These are phyloP conservation scores for Brachyopa scutellaris DNA, from an alignment of 2,888 invertebrate species.

Conservation along the genomic window DNA sequence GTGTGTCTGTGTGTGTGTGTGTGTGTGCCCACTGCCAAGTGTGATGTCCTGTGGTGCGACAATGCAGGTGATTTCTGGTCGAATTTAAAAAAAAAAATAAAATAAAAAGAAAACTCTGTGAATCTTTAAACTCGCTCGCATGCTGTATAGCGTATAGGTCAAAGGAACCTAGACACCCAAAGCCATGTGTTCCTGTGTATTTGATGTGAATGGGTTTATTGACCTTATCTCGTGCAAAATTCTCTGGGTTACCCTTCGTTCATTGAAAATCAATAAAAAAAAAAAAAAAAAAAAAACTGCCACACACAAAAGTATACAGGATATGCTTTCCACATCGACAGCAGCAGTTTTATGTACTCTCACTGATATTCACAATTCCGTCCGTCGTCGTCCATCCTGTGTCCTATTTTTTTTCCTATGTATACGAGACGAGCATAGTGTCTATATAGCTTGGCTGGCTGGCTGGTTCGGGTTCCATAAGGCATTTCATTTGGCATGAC, in stretches of 20 bases:
- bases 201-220: slow-evolving; percentile 51
- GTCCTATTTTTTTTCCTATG: slow-evolving; percentile 34
- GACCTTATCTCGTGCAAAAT: slow-evolving; percentile 35
- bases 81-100: not conserved
- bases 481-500: slow-evolving; percentile 60
- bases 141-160: slow-evolving; percentile 28
- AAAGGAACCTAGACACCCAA: slow-evolving; percentile 26
- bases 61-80: slow-evolving; percentile 31
- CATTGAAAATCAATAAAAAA: slow-evolving; percentile 46
- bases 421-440: slow-evolving; percentile 23
- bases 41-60: slow-evolving; percentile 22
- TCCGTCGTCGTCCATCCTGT: slow-evolving; percentile 43
- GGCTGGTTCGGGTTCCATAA: slow-evolving; percentile 4
- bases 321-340: slow-evolving; percentile 15
- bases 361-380: slow-evolving; percentile 44
- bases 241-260: not conserved
- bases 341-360: slow-evolving; percentile 20
- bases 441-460: slow-evolving; percentile 4
- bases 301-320: slow-evolving; percentile 16
- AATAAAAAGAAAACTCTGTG: not conserved
- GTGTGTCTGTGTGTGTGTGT: not conserved
- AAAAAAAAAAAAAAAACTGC: slow-evolving; percentile 29
- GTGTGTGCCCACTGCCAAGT: slow-evolving; percentile 19
- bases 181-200: slow-evolving; percentile 4
- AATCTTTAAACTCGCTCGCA: slow-evolving; percentile 19